A percentile compares a stretch with the other conserved stretches of the same genome.
Conservation (phyloP, 2,888 invertebrate genomes). For the Catocala nupta region DNA sequence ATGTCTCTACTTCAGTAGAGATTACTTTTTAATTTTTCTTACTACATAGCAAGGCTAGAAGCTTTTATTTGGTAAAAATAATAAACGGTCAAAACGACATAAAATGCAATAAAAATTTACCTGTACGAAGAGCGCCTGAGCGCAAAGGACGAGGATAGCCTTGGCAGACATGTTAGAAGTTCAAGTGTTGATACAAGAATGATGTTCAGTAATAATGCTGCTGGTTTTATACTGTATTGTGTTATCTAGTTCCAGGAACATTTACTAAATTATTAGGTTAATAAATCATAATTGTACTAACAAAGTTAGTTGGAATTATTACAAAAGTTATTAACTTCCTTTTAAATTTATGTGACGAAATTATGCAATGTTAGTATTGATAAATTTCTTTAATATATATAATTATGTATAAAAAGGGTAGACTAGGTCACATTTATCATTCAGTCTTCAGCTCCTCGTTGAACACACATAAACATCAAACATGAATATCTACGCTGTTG, state of each 20-base stretch:
- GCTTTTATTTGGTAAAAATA: no score
- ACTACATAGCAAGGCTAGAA: no score
- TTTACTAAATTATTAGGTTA: conserved; percentile 1
- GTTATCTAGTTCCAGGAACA: not conserved
- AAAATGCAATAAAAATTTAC: conserved; percentile 4
- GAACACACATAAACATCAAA: conserved; percentile 14
- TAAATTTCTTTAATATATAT: not conserved
- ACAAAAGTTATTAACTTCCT: not conserved
- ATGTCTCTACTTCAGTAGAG: no score
- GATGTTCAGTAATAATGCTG: conserved; percentile 9
- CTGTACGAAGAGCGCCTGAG: conserved; percentile 44
- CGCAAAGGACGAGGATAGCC: conserved; percentile 52
- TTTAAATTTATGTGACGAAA: not conserved
- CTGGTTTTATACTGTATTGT: conserved; percentile 12
- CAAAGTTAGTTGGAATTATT: no score
- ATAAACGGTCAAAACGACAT: no score
- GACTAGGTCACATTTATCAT: conserved; percentile 10
- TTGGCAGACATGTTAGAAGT: conserved; percentile 54
- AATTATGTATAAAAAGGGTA: conserved; percentile 13
- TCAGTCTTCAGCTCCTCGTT: conserved; percentile 19
- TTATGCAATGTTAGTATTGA: not conserved
- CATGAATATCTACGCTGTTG: conserved; percentile 35
- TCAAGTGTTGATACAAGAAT: conserved; percentile 21
- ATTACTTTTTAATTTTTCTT: no score
- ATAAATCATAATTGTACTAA: not conserved